These are phyloP conservation scores for Electrona antarctica DNA, from an alignment of 2,113 vertebrate species.

Conservation along the genomic window DNA sequence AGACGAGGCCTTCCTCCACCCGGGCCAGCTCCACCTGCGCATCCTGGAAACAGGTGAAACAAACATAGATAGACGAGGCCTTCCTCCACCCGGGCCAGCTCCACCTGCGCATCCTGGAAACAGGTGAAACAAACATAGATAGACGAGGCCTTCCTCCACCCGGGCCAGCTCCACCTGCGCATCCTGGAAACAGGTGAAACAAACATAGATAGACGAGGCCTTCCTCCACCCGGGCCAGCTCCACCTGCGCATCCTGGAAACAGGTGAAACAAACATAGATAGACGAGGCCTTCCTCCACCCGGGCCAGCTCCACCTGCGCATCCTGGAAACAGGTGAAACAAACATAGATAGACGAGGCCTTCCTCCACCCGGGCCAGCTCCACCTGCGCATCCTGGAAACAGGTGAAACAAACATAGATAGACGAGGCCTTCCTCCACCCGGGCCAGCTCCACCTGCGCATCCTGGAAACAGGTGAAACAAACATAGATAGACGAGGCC, in stretches of 20 bases:
- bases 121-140: conserved; percentile 72
- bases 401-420: conserved; percentile 72
- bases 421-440: conserved; percentile 87
- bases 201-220: conserved; percentile 81
- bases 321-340: conserved; percentile 85
- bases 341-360: conserved; percentile 81
- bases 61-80: conserved; percentile 81
- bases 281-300: conserved; percentile 87
- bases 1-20: conserved; percentile 87
- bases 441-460: conserved; percentile 82
- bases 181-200: conserved; percentile 85
- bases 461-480: conserved; percentile 85
- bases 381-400: conserved; percentile 86
- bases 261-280: conserved; percentile 72
- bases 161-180: conserved; percentile 82
- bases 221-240: conserved; percentile 85
- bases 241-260: conserved; percentile 86
- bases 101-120: conserved; percentile 86
- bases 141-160: conserved; percentile 87
- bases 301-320: conserved; percentile 82
- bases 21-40: conserved; percentile 82
- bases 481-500: conserved; percentile 81
- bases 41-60: conserved; percentile 85
- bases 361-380: conserved; percentile 85
- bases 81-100: conserved; percentile 85